Evolutionary conservation across 37 sponge, comb jelly and placozoan genomes (phyloP).

Genomic region (Ianthella basta): DNA sequence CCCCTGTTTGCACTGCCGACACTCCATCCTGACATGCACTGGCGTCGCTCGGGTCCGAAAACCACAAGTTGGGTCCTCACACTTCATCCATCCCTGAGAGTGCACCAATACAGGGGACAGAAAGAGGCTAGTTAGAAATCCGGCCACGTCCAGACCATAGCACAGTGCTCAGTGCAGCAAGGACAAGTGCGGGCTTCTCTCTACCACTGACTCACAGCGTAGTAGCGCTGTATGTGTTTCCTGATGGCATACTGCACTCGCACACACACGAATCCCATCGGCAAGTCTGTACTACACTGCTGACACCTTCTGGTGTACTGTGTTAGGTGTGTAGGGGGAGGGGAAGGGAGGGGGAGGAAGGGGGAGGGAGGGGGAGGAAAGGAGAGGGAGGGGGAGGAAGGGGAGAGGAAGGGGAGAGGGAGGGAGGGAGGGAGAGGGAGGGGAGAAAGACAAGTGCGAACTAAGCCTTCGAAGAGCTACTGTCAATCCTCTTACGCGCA

Average conservation of each 20-base stretch:
- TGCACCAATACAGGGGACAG: not conserved
- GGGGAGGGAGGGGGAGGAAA: too few species aligned
- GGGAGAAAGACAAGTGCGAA: too few species aligned
- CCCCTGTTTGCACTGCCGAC: constrained; percentile 51
- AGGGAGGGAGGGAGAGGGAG: too few species aligned
- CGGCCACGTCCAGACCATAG: too few species aligned
- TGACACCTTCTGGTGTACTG: constrained; percentile 5
- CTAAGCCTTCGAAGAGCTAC: too few species aligned
- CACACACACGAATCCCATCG: not conserved
- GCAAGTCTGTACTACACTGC: constrained; percentile 3
- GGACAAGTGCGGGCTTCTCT: too few species aligned
- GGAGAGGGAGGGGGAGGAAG: too few species aligned
- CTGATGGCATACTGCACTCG: constrained; percentile 4
- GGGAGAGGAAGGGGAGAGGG: too few species aligned
- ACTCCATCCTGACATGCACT: constrained; percentile 41
- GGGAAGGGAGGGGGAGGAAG: too few species aligned
- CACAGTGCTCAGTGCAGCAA: too few species aligned
- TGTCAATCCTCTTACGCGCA: too few species aligned
- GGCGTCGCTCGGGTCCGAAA: constrained; percentile 29
- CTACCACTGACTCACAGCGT: constrained; percentile 44
- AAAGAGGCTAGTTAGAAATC: not conserved
- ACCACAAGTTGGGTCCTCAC: constrained; percentile 64
- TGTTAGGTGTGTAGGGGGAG: too few species aligned
- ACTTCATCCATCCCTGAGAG: constrained; percentile 66
- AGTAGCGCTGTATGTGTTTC: constrained; percentile 41